phyloP scores from a whole-genome alignment of 53 echinoderm and acorn worm species.

The Pentamera pediparva region DNA sequence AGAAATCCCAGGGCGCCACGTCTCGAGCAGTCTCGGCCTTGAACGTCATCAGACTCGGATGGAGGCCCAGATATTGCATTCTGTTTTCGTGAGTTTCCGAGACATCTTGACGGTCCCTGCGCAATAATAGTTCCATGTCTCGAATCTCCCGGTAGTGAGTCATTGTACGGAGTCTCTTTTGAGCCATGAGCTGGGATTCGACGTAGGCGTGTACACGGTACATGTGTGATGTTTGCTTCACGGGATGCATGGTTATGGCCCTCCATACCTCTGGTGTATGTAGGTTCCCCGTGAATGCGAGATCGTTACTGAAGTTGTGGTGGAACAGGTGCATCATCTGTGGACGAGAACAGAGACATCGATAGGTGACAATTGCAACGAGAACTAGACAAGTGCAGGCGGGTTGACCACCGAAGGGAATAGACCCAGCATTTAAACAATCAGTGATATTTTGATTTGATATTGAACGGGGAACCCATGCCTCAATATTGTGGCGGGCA shows the following conservation, averaged over 20 bases:
- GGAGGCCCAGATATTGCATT: constrained; percentile 54
- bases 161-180: constrained; percentile 61
- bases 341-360: background rate
- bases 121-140: constrained; percentile 67
- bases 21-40: constrained; percentile 60
- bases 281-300: constrained; percentile 85
- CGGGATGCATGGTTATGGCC: constrained; percentile 91
- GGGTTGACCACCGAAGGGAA: too few relatives aligned
- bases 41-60: constrained; percentile 65
- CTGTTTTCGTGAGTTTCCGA: constrained; percentile 38
- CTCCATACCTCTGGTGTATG: constrained; percentile 78
- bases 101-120: constrained; percentile 52
- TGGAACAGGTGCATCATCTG: constrained; percentile 97
- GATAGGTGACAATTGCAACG: too few relatives aligned
- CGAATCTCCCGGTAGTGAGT: constrained; percentile 68
- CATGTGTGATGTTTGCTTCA: constrained; percentile 85
- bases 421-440: too few relatives aligned
- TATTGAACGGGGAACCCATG: too few relatives aligned
- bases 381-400: too few relatives aligned
- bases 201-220: constrained; percentile 95
- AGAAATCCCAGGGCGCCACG: constrained; percentile 77
- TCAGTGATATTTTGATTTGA: too few relatives aligned
- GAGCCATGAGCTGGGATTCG: constrained; percentile 61
- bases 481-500: too few relatives aligned
- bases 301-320: constrained; percentile 84